Evolutionary conservation across 2,888 invertebrate species (phyloP).

Genomic region (Andrena haemorrhoa): DNA sequence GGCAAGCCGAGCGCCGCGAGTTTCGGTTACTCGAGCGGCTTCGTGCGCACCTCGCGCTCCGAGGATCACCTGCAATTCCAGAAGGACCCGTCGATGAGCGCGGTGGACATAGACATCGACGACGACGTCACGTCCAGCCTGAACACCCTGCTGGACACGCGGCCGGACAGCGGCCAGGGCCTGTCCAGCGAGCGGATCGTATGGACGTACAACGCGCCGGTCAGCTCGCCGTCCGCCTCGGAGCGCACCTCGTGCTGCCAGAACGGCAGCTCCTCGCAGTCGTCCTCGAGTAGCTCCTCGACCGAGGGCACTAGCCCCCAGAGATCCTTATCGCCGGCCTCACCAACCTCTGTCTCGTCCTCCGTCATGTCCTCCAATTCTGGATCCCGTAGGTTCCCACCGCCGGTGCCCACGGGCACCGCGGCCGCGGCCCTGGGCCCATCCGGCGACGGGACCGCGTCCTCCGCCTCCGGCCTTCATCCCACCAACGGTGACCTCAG

Average conservation of each 20-base stretch:
- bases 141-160: constrained; percentile 94
- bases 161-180: constrained; percentile 87
- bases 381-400: constrained; percentile 88
- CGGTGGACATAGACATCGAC: constrained; percentile 96
- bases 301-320: constrained; percentile 83
- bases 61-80: constrained; percentile 96
- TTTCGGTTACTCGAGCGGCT: constrained; percentile 85
- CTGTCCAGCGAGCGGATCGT: constrained; percentile 90
- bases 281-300: constrained; percentile 79
- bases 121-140: constrained; percentile 97
- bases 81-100: constrained; percentile 92
- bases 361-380: constrained; percentile 94
- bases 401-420: constrained; percentile 73
- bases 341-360: constrained; percentile 95
- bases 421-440: constrained; percentile 69
- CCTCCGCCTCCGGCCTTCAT: constrained; percentile 73
- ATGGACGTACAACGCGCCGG: constrained; percentile 97
- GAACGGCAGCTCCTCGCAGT: constrained; percentile 85
- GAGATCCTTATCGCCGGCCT: constrained; percentile 90
- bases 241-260: constrained; percentile 87
- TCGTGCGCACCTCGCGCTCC: constrained; percentile 95
- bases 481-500: constrained; percentile 90
- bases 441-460: constrained; percentile 65
- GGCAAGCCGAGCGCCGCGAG: constrained; percentile 70
- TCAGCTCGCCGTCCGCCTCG: constrained; percentile 87